phyloP scores from a whole-genome alignment of 2,888 invertebrate species.

The Bembecia ichneumoniformis region DNA sequence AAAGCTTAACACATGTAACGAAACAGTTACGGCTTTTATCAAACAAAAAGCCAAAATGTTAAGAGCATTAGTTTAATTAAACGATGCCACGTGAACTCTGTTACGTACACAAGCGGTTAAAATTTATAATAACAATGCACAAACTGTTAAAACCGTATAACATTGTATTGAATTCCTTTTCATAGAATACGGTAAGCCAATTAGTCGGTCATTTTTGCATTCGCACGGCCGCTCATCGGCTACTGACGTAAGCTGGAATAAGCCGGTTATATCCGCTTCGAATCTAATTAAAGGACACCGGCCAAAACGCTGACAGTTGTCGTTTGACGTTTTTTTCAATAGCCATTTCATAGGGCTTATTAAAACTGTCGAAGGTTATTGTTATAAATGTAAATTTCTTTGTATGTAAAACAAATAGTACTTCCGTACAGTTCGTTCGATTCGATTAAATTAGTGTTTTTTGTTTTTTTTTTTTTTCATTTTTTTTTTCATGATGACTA shows the following conservation, averaged over 20 bases:
- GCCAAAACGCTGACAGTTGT: slow-evolving; percentile 63
- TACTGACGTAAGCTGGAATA: slow-evolving; percentile 61
- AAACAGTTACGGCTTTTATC: no score
- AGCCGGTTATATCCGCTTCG: slow-evolving; percentile 64
- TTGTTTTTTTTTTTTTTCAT: no score
- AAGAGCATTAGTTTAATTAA: background rate
- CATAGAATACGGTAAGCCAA: slow-evolving; percentile 44
- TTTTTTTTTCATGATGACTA: no score
- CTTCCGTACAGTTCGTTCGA: no score
- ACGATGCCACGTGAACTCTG: background rate
- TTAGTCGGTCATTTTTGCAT: slow-evolving; percentile 69
- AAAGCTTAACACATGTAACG: no score
- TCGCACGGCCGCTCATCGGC: slow-evolving; percentile 46
- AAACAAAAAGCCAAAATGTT: background rate
- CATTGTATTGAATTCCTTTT: background rate
- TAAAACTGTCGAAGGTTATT: slow-evolving; percentile 40
- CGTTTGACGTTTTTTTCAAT: slow-evolving; percentile 49
- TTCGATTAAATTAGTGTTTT: no score
- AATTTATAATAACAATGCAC: background rate
- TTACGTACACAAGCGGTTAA: background rate
- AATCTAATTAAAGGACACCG: slow-evolving; percentile 68
- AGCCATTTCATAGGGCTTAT: slow-evolving; percentile 46
- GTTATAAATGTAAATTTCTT: slow-evolving; percentile 2
- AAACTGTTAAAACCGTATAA: background rate
- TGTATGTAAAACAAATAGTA: no score